Conservation (phyloP, 2,113 vertebrate species). For the Leptobrachium leishanense region DNA sequence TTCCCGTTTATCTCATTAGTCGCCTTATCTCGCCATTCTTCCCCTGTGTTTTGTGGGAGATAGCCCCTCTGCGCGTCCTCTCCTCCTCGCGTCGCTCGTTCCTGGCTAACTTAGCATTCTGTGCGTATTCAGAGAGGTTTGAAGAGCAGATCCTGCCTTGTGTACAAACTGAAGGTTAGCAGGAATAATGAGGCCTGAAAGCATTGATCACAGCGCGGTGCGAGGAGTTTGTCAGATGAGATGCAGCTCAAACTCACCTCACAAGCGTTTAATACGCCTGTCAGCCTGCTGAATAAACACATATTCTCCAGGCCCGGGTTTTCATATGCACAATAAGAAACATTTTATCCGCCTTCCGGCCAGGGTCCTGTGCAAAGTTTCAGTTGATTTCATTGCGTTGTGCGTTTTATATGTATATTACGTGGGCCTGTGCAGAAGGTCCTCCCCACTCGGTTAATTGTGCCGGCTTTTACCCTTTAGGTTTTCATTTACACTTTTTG, state of each 20-base stretch:
- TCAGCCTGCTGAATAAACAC: constrained; percentile 41
- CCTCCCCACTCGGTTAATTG: too few relatives aligned
- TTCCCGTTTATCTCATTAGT: neutral
- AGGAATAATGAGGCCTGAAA: constrained; percentile 50
- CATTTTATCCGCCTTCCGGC: constrained; percentile 9
- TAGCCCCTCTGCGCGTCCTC: neutral
- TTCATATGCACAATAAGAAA: constrained; percentile 1
- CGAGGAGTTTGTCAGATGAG: constrained; percentile 45
- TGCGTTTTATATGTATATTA: too few relatives aligned
- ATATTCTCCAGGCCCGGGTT: constrained; percentile 7
- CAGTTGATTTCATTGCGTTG: too few relatives aligned
- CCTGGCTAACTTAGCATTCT: constrained; percentile 14
- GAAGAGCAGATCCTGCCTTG: constrained; percentile 26
- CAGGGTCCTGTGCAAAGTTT: neutral
- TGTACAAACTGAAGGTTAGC: constrained; percentile 47
- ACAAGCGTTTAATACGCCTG: constrained; percentile 41
- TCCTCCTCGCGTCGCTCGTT: neutral
- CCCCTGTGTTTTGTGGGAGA: neutral
- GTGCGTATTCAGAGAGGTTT: constrained; percentile 2
- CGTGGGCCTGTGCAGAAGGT: too few relatives aligned
- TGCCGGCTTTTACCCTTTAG: too few relatives aligned
- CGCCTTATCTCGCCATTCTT: neutral
- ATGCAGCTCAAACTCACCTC: constrained; percentile 47
- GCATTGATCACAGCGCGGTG: constrained; percentile 46
- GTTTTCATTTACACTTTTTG: too few relatives aligned